Base-by-base conservation (phyloP, 2,888 invertebrate genomes). In the Linnaemya vulpina region DNA sequence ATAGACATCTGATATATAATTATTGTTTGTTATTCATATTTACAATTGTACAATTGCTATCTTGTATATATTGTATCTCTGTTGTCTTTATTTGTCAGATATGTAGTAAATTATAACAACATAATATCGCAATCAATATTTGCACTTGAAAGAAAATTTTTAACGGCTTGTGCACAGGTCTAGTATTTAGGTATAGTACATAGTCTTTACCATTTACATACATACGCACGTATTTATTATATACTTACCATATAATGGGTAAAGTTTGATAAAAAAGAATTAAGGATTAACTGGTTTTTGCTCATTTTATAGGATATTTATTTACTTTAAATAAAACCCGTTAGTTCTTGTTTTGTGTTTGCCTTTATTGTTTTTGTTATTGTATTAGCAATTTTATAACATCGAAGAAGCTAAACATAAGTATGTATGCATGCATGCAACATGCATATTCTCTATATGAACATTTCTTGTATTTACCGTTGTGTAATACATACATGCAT, bases 271-370 rank as follows among this genome's bases (percentile, higher is more conserved):
- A 7, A 46, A 78, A n/a, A 62, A 53, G 38, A 30, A 71, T 8
- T 2, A 53, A 53, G 51, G 9, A 3, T 20, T 63, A 53, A 11
- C 11, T 20, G 15, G 49, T 62, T 35, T 49, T 53, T 71, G 0
- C 43, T 71, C 1, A 70, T 71, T 73, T 35, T 58, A 38, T 25
- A 53, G 62, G 46, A 78, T 58, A 67, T 80, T 80, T 80, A 80
- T 80, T 80, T 62, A 9, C 30, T 71, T 3, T 62, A 30, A 53
- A 11, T 71, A 70, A 67, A 58, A 22, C 13, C 22, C 15, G 7
- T 63, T 78, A 51, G 25, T 49, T 78, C 53, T 70, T 10, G 25
- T 49, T 62, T 62, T 62, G 17, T 62, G 5, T 40, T 20, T 62
- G n/a, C n/a, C 25, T 35, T 10, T 17, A 35, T 30, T 58, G 30